These are phyloP conservation scores for Drosophila arizonae DNA, from an alignment of 1,140 invertebrate species.

Conservation along the genomic window DNA sequence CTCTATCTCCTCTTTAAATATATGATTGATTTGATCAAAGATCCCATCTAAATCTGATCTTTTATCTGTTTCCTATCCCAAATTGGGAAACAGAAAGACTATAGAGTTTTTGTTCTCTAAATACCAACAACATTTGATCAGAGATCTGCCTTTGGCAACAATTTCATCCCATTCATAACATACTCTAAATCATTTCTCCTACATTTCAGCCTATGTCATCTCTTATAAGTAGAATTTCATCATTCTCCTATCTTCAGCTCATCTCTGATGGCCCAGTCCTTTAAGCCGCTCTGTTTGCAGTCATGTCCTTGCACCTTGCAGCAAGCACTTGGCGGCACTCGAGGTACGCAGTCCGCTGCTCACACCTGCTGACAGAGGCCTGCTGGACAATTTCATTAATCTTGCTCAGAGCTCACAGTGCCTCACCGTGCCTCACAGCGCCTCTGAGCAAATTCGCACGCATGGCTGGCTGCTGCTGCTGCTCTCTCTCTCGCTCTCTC, in stretches of 20 bases:
- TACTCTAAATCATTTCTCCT: no score
- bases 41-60: no score
- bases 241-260: not conserved
- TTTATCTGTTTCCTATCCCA: no score
- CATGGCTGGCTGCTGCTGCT: slow-evolving; percentile 30
- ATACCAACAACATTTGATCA: no score
- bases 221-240: no score
- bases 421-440: slow-evolving; percentile 7
- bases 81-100: no score
- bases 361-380: slow-evolving; percentile 28
- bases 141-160: no score
- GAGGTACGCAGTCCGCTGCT: not conserved
- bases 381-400: slow-evolving; percentile 67
- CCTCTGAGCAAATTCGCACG: slow-evolving; percentile 41
- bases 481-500: no score
- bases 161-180: no score
- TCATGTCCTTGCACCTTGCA: slow-evolving; percentile 5
- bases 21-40: no score
- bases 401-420: slow-evolving; percentile 61
- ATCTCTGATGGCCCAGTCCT: not conserved
- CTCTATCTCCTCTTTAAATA: no score
- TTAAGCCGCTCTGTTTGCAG: not conserved
- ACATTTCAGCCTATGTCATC: not conserved
- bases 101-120: no score
- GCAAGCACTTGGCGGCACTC: slow-evolving; percentile 12